Percentiles rank a stretch among this genome's conserved stretches.
These are phyloP conservation scores for Nomia melanderi DNA, from an alignment of 1,140 invertebrate species.

Conservation along the genomic window DNA sequence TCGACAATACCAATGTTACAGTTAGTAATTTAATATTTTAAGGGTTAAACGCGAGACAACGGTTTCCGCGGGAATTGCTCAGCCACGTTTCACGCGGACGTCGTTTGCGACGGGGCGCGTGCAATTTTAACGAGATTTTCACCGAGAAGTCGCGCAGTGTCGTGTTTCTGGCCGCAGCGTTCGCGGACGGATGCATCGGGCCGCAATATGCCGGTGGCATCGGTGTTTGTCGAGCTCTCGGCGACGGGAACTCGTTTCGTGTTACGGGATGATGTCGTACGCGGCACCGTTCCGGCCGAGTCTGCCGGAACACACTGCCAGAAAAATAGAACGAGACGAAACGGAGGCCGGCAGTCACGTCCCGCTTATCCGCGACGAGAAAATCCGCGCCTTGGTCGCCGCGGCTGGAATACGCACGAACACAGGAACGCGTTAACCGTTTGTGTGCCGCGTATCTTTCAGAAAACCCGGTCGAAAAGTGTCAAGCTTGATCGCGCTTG, in stretches of 20 bases:
- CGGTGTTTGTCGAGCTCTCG: constrained; percentile 43
- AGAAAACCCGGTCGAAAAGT: too few species aligned
- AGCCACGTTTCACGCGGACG: too few species aligned
- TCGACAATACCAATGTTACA: too few species aligned
- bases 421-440: too few species aligned
- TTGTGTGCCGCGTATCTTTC: too few species aligned
- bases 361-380: not conserved
- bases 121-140: not conserved
- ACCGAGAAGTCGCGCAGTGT: not conserved
- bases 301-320: not conserved
- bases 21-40: too few species aligned
- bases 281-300: not conserved
- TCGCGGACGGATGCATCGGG: not conserved
- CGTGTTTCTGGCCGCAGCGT: not conserved
- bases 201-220: constrained; percentile 32
- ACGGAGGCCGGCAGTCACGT: not conserved
- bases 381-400: not conserved
- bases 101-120: not conserved
- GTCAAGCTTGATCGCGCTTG: too few species aligned
- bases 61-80: too few species aligned
- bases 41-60: too few species aligned
- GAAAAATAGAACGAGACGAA: not conserved
- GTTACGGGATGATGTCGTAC: constrained; percentile 11
- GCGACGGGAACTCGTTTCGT: constrained; percentile 39
- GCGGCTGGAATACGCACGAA: not conserved